Base-by-base conservation (phyloP, 2,797 vertebrate genomes). In the Xyrichtys novacula region DNA sequence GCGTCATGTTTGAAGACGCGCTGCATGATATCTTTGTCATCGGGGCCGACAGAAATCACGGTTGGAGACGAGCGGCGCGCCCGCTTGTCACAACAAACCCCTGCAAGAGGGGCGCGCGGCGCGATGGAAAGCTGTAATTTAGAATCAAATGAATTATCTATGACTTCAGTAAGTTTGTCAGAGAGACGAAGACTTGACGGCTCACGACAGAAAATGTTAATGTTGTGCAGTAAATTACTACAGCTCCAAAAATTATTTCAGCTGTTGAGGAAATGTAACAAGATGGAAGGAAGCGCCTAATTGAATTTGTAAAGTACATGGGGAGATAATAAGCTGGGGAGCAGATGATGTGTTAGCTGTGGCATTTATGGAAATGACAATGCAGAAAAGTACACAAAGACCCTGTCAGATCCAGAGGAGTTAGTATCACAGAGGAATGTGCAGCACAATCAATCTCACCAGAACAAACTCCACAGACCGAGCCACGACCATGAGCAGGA, bases 21-120 rank as follows among this genome's bases (percentile, higher is more conserved):
- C 94, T 86, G 89, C 94, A 95, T 95, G 94, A 94, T 95, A 95
- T 94, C 94, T 94, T 94, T 95, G 94, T 95, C 93, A 88, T 92
- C 91, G 65, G 89, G 84, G 90, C 86, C 90, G 92, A 92, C 87
- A 90, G 89, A 87, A 94, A 91, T 93, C 89, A 84, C 71, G 87
- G 87, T 74, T 86, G 85, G 89, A 92, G 92, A 93, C 89, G 92
- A 91, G 86, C 88, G 70, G 83, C 82, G 85, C 75, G 78, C 83
- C 61, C 34, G 80, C 82, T 85, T 95, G 94, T 95, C 94, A 95
- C 87, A 95, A 95, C 93, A 92, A 94, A 85, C 90, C 63, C 83
- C 87, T 86, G 81, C 86, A 78, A 68, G 69, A 74, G 61, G 70
- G 73, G 81, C 42, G 81, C 81, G 36, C 67, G n/a, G 80, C 32